phyloP scores from a whole-genome alignment of 1,140 invertebrate genomes.

The Diorhabda sublineata region DNA sequence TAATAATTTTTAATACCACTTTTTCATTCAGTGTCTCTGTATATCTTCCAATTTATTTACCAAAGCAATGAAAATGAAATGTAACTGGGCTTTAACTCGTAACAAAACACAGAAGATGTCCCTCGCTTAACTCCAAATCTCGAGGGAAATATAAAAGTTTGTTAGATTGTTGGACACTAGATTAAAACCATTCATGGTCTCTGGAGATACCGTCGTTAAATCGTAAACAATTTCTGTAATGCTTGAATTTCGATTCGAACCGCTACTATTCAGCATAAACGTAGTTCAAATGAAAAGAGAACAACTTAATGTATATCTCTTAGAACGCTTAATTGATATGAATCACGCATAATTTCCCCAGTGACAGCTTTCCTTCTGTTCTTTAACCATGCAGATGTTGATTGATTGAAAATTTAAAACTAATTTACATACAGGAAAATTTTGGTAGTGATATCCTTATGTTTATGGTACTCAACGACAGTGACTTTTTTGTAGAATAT shows the following conservation, averaged over 20 bases:
- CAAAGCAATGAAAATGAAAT: conserved; percentile 2
- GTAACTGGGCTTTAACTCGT: not conserved
- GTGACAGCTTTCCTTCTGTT: no score
- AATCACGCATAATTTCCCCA: no score
- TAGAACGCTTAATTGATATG: no score
- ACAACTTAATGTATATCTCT: no score
- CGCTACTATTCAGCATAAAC: not conserved
- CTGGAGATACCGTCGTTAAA: not conserved
- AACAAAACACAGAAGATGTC: conserved; percentile 2
- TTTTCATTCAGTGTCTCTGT: not conserved
- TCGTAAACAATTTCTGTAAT: not conserved
- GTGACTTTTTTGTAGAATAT: no score
- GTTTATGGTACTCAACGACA: no score
- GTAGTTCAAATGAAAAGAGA: not conserved
- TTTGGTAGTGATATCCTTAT: no score
- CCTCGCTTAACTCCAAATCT: not conserved
- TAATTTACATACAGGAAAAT: no score
- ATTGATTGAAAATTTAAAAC: no score
- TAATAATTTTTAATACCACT: not conserved
- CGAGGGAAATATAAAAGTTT: conserved; percentile 1
- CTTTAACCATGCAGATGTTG: no score
- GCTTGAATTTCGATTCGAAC: not conserved
- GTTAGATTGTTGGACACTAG: conserved; percentile 1
- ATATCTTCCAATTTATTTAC: not conserved
- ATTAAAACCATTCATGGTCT: conserved; percentile 2